These are phyloP conservation scores for Lasius platythorax DNA, from an alignment of 2,888 invertebrate species.

Conservation along the genomic window DNA sequence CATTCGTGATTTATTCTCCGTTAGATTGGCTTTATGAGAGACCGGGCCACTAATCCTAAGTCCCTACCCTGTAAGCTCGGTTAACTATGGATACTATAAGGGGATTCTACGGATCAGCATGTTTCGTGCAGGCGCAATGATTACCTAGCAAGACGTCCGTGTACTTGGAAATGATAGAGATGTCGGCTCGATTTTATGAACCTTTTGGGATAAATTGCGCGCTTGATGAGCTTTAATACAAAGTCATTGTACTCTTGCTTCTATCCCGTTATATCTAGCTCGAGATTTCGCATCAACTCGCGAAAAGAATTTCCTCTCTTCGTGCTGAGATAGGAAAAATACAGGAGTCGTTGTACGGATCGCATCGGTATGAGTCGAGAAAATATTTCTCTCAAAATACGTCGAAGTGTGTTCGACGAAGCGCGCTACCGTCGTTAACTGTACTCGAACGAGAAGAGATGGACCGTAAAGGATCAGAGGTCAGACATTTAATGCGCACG, in stretches of 20 bases:
- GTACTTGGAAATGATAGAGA: constrained; percentile 26
- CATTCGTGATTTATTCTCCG: constrained; percentile 73
- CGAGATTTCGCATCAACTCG: constrained; percentile 24
- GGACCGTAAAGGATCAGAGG: constrained; percentile 32
- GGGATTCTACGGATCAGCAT: constrained; percentile 74
- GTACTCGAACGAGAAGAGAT: constrained; percentile 19
- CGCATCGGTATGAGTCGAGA: constrained; percentile 16
- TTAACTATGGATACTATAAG: constrained; percentile 72
- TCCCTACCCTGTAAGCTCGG: constrained; percentile 63
- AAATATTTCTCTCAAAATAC: constrained; percentile 7
- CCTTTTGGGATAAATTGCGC: background rate
- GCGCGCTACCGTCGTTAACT: constrained; percentile 8
- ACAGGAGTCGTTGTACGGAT: background rate
- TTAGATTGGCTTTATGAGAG: constrained; percentile 65
- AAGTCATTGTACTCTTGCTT: background rate
- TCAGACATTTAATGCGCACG: constrained; percentile 42
- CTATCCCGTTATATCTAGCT: background rate
- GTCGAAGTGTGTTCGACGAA: no score
- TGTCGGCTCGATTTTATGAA: constrained; percentile 45
- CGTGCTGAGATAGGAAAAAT: constrained; percentile 9
- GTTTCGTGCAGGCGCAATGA: constrained; percentile 53
- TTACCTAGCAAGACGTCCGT: constrained; percentile 30
- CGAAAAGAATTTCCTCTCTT: constrained; percentile 1
- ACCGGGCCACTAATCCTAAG: constrained; percentile 66
- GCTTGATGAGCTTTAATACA: constrained; percentile 35